Base-by-base conservation (phyloP, 2,113 vertebrate species). In the Malurus alboscapulatus region DNA sequence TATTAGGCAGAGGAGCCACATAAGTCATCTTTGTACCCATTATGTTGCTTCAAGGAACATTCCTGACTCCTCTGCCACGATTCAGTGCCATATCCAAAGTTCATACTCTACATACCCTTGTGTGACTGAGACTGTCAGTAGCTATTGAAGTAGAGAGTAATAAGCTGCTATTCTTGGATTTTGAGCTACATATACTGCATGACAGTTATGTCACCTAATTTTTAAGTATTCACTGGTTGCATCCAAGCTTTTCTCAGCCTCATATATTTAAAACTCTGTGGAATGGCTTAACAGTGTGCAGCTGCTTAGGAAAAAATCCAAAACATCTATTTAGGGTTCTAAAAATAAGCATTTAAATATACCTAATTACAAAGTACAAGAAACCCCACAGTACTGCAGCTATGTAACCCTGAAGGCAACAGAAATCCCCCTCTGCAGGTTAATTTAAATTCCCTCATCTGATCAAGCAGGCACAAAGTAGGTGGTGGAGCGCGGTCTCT, bases 161-260 rank as follows among this genome's bases (percentile, higher is more conserved):
- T 86, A 73, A 95, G 81, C 34, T 96, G 65, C 94, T 97, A 90
- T 93, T 96, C 54, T 92, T 95, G 44, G 44, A 36, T 72, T 79
- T 88, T 86, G 84, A 94, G 72, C 24, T 90, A 75, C 63, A 48
- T 66, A 62, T 58, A 54, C 24, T 96, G 74, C 84, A 83, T 84
- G 63, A 75, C 29, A 94, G 79, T 91, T 88, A 65, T 91, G 53
- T 92, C 96, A 96, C 95, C 96, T 97, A 96, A 74, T 96, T 97
- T 96, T 97, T 38, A 94, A 92, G 26, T 80, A 63, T 75, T 63
- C 68, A 61, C 85, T 95, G 55, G 38, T 94, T 91, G 44, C 67
- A 91, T 94, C 69, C 85, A 55, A 73, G 81, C 20, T 79, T 96
- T 95, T 96, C 57, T 87, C 85, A 88, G 80, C 58, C 62, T 93